These are phyloP conservation scores for Agrotis ipsilon DNA, from an alignment of 2,888 invertebrate genomes.

Conservation along the genomic window DNA sequence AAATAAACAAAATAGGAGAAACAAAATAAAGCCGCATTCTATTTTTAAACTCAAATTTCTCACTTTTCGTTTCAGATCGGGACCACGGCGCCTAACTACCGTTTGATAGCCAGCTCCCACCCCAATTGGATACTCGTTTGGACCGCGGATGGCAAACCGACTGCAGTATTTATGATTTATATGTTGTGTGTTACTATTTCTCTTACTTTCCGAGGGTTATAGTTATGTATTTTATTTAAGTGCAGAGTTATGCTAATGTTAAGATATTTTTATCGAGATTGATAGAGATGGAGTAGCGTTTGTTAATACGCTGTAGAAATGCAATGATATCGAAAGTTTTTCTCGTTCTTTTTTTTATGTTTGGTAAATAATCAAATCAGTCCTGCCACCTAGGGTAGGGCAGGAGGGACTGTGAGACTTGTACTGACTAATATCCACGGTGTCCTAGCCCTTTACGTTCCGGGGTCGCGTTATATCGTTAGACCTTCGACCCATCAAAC, in stretches of 20 bases:
- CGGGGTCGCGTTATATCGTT: no score
- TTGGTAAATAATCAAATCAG: no score
- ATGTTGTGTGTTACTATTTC: constrained; percentile 42
- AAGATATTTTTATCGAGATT: background rate
- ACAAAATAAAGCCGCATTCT: constrained; percentile 37
- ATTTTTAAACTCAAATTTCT: constrained; percentile 56
- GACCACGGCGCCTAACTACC: constrained; percentile 51
- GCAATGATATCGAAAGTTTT: no score
- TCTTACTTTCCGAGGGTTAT: constrained; percentile 22
- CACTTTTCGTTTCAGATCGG: constrained; percentile 56
- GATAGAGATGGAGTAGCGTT: background rate
- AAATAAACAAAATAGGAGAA: constrained; percentile 26
- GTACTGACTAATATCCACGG: no score
- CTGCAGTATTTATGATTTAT: constrained; percentile 63
- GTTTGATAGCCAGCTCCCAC: constrained; percentile 57
- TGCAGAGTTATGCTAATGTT: background rate
- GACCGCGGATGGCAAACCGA: constrained; percentile 42
- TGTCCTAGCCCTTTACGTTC: no score
- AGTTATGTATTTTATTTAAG: constrained; percentile 12
- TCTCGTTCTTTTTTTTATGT: no score
- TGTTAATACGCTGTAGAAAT: no score
- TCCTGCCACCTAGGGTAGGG: no score
- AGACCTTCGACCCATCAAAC: no score
- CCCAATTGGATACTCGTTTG: constrained; percentile 62
- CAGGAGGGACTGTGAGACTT: no score